Base-by-base conservation (phyloP, 2,888 invertebrate species). In the Copidosoma aretas region DNA sequence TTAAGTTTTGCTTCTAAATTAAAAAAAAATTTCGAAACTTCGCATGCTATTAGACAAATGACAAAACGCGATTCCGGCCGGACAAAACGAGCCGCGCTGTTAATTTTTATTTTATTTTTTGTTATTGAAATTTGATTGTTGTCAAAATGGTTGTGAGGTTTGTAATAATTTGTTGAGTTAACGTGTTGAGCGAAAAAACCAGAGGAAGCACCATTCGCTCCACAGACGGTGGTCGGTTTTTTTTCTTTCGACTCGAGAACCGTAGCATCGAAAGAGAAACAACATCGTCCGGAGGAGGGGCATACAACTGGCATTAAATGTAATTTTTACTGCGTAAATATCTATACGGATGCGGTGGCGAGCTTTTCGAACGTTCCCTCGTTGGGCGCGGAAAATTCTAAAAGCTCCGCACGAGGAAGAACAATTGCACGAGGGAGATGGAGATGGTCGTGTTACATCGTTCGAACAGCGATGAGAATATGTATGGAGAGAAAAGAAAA, bases 71-170 rank as follows among this genome's bases (percentile, higher is more conserved):
- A 63, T 64, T 61, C 59, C 25, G 21, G 51, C 21, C 51, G 17
- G 8, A 57, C 60, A 32, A 32, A 32, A 32, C 32, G 32, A n/a
- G n/a, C n/a, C 32, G 32, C 32, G 32, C 8, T 32, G 4, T 3
- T 5, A 32, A 32, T 5, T 32, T 46, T 17, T 46, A 8, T 46
- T 46, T 12, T 46, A n/a, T 46, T 46, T 46, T 46, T 79, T 80
- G 69, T 79, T 81, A 79, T 82, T 81, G 76, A 81, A 77, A 76
- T 73, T 82, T 81, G 79, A 81, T 82, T 80, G 80, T 82, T 82
- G 80, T 80, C 79, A 81, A 82, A 80, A 80, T 80, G 82, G 81
- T 82, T 82, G 82, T 82, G 82, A 83, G 77, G 79, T 81, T 82
- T 21, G 78, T 80, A 78, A n/a, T n/a, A n/a, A 70, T 69, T 74